Percentiles rank a stretch among this genome's conserved stretches.
phyloP scores from a whole-genome alignment of 2,113 vertebrate species.

The Vidua macroura region DNA sequence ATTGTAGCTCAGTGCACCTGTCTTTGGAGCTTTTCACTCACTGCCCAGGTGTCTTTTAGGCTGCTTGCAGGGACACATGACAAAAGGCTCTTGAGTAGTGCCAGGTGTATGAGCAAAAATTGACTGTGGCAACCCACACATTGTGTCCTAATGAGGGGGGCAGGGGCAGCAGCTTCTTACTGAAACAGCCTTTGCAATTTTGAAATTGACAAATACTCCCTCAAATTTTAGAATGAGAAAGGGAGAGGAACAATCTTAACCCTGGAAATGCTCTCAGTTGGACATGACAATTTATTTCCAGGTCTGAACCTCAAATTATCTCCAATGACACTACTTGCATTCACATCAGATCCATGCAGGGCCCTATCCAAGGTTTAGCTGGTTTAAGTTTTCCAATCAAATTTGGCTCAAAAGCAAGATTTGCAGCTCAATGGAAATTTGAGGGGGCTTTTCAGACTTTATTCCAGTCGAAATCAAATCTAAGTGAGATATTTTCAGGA shows the following conservation, averaged over 20 bases:
- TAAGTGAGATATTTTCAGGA: constrained; percentile 67
- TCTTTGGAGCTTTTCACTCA: background rate
- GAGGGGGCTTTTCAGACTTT: constrained; percentile 52
- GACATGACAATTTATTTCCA: background rate
- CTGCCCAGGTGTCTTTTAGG: background rate
- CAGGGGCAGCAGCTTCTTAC: background rate
- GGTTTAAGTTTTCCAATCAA: background rate
- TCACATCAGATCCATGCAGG: background rate
- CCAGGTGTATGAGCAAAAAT: background rate
- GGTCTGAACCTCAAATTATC: background rate
- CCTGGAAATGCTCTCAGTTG: background rate
- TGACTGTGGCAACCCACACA: background rate
- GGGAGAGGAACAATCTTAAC: background rate
- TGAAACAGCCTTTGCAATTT: background rate
- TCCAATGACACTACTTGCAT: background rate
- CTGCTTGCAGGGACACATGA: background rate
- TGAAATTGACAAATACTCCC: background rate
- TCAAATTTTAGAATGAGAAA: background rate
- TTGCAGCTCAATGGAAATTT: constrained; percentile 26
- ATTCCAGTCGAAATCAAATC: constrained; percentile 52
- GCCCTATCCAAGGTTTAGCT: background rate
- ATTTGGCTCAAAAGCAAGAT: constrained; percentile 38
- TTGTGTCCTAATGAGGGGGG: background rate
- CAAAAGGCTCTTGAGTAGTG: background rate
- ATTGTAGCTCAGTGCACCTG: background rate